A percentile compares a stretch with the other conserved stretches of the same genome.
Conservation (phyloP, 2,888 invertebrate species). For the Nudaria mundana region DNA sequence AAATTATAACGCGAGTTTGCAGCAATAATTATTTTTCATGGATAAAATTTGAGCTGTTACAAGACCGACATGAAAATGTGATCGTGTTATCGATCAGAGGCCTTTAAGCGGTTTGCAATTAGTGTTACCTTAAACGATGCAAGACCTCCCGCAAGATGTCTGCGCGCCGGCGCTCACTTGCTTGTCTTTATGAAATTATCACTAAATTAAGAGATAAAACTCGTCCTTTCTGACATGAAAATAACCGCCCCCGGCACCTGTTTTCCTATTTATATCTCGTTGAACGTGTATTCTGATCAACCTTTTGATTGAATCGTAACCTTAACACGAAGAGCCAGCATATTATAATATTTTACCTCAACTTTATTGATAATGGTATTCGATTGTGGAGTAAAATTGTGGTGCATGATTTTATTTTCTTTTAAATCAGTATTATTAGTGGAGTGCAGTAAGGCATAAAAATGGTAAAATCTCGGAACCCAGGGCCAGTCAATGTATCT, state of each 20-base stretch:
- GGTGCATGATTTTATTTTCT: too few relatives aligned
- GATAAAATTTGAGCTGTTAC: conserved; percentile 54
- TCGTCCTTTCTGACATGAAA: conserved; percentile 62
- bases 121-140: conserved; percentile 50
- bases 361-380: conserved; percentile 1
- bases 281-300: conserved; percentile 29
- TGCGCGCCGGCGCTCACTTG: conserved; percentile 45
- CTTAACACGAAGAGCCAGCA: conserved; percentile 3
- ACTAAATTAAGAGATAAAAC: conserved; percentile 75
- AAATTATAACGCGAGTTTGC: conserved; percentile 35
- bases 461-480: too few relatives aligned
- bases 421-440: too few relatives aligned
- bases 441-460: too few relatives aligned
- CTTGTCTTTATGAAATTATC: conserved; percentile 67
- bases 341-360: conserved; percentile 6
- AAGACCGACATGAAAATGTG: conserved; percentile 64
- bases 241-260: conserved; percentile 52
- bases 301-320: conserved; percentile 30
- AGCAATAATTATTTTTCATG: conserved; percentile 31
- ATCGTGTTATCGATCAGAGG: conserved; percentile 73
- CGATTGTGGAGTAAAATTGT: too few relatives aligned
- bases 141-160: conserved; percentile 59
- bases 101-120: conserved; percentile 69
- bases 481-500: too few relatives aligned
- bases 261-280: conserved; percentile 61